Evolutionary conservation across 2,888 invertebrate genomes (phyloP).

Genomic region (Epinotia ramella): DNA sequence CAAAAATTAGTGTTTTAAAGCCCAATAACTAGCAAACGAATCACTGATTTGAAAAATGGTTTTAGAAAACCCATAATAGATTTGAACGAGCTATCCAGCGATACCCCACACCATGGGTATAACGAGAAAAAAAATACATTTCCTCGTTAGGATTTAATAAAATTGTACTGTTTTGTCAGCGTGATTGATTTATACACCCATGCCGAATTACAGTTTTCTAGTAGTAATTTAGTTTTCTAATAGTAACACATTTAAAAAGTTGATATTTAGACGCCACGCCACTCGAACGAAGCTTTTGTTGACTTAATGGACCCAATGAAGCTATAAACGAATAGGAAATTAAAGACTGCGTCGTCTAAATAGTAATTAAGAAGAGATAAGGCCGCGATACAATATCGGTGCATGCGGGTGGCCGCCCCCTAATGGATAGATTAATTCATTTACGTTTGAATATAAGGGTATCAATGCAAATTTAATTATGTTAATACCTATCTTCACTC

Average conservation of each 20-base stretch:
- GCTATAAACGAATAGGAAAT: constrained; percentile 14
- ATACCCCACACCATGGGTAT: too few relatives aligned
- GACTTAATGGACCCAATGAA: constrained; percentile 29
- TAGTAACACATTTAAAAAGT: not conserved
- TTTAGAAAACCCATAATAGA: too few relatives aligned
- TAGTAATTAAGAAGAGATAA: constrained; percentile 41
- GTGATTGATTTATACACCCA: too few relatives aligned
- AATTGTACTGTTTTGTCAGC: too few relatives aligned
- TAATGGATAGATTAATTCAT: constrained; percentile 20
- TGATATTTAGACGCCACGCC: not conserved
- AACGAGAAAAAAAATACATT: too few relatives aligned
- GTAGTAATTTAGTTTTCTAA: too few relatives aligned
- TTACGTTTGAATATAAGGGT: constrained; percentile 22
- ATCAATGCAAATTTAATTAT: constrained; percentile 18
- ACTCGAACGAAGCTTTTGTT: constrained; percentile 4
- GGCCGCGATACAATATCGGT: constrained; percentile 33
- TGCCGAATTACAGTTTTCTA: too few relatives aligned
- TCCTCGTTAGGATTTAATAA: too few relatives aligned
- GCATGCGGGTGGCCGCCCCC: constrained; percentile 40
- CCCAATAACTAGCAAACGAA: too few relatives aligned
- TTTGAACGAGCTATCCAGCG: too few relatives aligned
- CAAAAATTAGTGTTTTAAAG: too few relatives aligned
- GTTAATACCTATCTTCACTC: not conserved
- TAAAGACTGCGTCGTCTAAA: constrained; percentile 6
- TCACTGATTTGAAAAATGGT: too few relatives aligned